These are phyloP conservation scores for Spodoptera picta DNA, from an alignment of 2,888 invertebrate species.

Conservation along the genomic window DNA sequence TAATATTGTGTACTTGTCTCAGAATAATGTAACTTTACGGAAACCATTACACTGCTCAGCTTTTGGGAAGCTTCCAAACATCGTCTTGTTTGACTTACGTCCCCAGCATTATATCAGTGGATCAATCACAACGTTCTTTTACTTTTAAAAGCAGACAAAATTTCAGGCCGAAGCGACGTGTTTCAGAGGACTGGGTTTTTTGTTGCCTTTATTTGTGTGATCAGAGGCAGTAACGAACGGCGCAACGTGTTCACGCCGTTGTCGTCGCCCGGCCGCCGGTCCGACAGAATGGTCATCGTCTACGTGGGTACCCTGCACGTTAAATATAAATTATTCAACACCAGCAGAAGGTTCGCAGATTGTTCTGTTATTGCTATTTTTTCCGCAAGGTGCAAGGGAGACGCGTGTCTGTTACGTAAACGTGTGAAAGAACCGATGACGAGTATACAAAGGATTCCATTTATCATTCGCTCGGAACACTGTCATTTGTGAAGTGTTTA, in stretches of 20 bases:
- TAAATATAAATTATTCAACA: constrained; percentile 73
- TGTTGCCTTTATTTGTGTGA: constrained; percentile 10
- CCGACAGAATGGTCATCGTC: constrained; percentile 40
- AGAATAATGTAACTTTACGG: constrained; percentile 29
- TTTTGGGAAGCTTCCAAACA: constrained; percentile 54
- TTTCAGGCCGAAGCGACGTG: not conserved
- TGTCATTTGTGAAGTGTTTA: constrained; percentile 45
- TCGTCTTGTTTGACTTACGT: constrained; percentile 23
- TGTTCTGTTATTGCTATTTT: constrained; percentile 54
- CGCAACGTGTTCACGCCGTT: not conserved
- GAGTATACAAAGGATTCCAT: constrained; percentile 48
- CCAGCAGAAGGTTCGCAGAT: constrained; percentile 48
- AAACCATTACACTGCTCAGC: constrained; percentile 42
- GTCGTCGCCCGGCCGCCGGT: not conserved
- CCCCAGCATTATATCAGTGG: constrained; percentile 1
- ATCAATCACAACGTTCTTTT: constrained; percentile 43
- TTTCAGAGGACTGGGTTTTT: constrained; percentile 2
- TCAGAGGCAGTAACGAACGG: constrained; percentile 4
- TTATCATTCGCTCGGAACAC: constrained; percentile 46
- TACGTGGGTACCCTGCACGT: constrained; percentile 50
- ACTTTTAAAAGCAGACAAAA: constrained; percentile 10
- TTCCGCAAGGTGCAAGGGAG: constrained; percentile 29
- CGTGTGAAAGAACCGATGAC: constrained; percentile 44
- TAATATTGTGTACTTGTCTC: constrained; percentile 38
- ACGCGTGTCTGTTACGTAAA: constrained; percentile 46